Evolutionary conservation across 2,797 vertebrate genomes (phyloP), one percentile per base, ranked within the genome.

Genomic region (Pangasius larnaudii): DNA sequence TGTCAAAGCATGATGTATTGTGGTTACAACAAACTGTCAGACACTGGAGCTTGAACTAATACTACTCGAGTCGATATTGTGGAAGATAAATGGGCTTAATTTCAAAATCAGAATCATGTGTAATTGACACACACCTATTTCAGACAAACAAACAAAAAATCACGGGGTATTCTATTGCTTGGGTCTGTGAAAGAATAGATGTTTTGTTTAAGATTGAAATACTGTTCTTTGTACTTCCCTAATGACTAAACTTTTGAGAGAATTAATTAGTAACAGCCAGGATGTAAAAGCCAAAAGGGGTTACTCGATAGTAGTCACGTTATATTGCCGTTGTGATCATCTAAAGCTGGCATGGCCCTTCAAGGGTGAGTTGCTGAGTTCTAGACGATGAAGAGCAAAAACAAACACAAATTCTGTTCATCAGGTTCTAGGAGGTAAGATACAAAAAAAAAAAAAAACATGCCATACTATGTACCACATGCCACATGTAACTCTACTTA

Each of bases 21-120:
- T 13, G 3, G 33, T 3, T 42, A 42, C 33, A 19, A 11, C 61
- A 67, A 65, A 49, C 22, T 42, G 24, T 14, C 79, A 61, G 2
- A 61, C 8, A n/a, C 36, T 39, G 36, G 58, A 49, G 36, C 36
- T 46, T 81, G 33, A 81, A 22, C 58, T n/a, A 61, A 61, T 61
- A 81, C 19, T 27, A 7, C 10, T 24, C 3, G 6, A 27, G 22
- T 27, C 22, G 13, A 61, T 61, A 42, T 27, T 42, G 58, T 46
- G 58, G 22, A 82, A 82, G 80, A 82, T n/a, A 82, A 49, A 63
- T 46, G 39, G 80, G 36, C 4, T 46, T 82, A 3, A 82, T 65
- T 19, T 82, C 0, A 18, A 65, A 82, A 49, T 46, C 58, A 18
- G 27, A 46, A 63, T 63, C 39, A 11, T 2, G 4, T 65, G 61